Percentiles rank a stretch among this genome's conserved stretches.
Conservation (phyloP, 2,888 invertebrate genomes). For the Muschampia plurimacula region DNA sequence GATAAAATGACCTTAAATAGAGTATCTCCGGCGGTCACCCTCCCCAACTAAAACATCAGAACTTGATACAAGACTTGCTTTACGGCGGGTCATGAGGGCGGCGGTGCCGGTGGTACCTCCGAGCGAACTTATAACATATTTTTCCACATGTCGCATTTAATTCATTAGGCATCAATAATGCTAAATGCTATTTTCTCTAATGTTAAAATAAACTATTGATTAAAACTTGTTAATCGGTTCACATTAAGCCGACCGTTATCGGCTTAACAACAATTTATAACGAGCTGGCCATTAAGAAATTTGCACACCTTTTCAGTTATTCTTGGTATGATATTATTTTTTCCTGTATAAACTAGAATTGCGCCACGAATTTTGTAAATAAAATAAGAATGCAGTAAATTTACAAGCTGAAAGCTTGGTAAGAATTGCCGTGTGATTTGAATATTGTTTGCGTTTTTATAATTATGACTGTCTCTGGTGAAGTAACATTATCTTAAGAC, state of each 20-base stretch:
- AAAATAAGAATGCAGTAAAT: constrained; percentile 16
- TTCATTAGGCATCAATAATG: too few species aligned
- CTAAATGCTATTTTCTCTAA: too few species aligned
- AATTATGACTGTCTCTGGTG: neutral
- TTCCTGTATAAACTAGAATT: constrained; percentile 10
- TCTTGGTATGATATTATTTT: constrained; percentile 2
- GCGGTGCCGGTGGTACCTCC: too few species aligned
- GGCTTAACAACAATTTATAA: constrained; percentile 8
- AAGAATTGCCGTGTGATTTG: constrained; percentile 7
- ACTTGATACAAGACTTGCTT: too few species aligned
- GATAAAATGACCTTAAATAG: too few species aligned
- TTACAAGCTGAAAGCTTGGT: neutral
- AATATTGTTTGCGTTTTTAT: constrained; percentile 12
- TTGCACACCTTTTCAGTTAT: constrained; percentile 21
- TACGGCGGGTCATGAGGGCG: too few species aligned
- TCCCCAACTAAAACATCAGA: too few species aligned
- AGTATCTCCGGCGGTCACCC: too few species aligned
- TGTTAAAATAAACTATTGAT: neutral
- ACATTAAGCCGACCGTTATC: neutral
- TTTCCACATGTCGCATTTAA: too few species aligned
- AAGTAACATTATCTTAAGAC: neutral
- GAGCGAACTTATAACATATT: too few species aligned
- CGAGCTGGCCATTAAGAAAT: constrained; percentile 23
- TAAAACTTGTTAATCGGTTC: neutral
- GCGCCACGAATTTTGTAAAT: constrained; percentile 12